Percentiles rank a stretch among this genome's conserved stretches.
Conservation (phyloP, 2,797 vertebrate species). For the Ibycter americanus region DNA sequence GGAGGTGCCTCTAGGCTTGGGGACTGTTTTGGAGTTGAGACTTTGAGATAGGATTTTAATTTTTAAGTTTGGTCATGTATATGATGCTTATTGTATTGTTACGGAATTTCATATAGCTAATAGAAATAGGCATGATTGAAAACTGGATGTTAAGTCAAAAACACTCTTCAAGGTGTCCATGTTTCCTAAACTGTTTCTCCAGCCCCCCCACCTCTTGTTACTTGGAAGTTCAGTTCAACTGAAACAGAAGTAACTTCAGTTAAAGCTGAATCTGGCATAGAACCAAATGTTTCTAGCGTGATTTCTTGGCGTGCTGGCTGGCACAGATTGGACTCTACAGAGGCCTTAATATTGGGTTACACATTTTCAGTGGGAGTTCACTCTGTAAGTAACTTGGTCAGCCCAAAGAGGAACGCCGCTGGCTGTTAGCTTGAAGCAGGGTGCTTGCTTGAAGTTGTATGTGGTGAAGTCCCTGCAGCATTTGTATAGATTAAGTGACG, state of each 20-base stretch:
- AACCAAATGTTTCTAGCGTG: background rate
- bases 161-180: background rate
- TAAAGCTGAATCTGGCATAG: background rate
- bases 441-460: background rate
- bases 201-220: fast-evolving
- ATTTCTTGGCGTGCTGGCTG: background rate
- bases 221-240: background rate
- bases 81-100: background rate
- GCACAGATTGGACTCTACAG: background rate
- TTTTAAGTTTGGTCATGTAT: background rate
- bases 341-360: background rate
- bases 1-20: background rate
- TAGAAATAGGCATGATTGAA: background rate
- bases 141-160: background rate
- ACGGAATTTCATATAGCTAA: background rate
- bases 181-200: background rate
- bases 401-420: background rate
- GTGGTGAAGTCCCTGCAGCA: background rate
- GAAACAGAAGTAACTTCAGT: background rate
- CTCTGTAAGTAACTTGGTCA: background rate
- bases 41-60: background rate
- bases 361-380: background rate
- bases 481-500: background rate
- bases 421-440: background rate
- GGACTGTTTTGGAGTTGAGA: background rate